Conservation (phyloP, 1,140 invertebrate genomes). For the Heliconius himera region DNA sequence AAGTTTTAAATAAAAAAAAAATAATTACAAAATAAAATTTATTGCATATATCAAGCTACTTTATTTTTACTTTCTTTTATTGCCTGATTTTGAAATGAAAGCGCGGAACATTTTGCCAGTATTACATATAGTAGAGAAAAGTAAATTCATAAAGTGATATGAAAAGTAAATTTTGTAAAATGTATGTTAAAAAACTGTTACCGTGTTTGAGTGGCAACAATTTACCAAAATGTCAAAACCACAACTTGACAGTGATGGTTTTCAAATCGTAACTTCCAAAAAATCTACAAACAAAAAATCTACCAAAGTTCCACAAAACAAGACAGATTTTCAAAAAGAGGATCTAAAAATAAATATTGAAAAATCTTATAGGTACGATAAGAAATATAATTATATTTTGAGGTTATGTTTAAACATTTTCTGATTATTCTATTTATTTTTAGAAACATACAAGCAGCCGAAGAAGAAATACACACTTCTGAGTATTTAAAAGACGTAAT, state of each 20-base stretch:
- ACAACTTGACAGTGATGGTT: constrained; percentile 66
- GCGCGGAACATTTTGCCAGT: too few species aligned
- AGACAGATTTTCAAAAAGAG: constrained; percentile 47
- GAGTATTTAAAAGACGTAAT: constrained; percentile 72
- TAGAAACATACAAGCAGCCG: constrained; percentile 76
- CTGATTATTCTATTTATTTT: constrained; percentile 50
- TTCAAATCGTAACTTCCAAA: constrained; percentile 68
- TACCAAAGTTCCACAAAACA: constrained; percentile 51
- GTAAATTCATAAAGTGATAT: too few species aligned
- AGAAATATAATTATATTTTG: background rate
- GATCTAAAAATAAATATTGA: constrained; percentile 40
- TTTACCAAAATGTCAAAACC: constrained; percentile 55
- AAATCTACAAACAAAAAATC: constrained; percentile 60
- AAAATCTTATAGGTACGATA: background rate
- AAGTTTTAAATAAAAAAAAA: too few species aligned
- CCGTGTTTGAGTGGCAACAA: background rate
- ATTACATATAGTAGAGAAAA: too few species aligned
- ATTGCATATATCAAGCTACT: too few species aligned
- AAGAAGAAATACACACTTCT: constrained; percentile 75
- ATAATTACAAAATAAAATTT: too few species aligned
- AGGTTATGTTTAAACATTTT: background rate
- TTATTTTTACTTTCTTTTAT: too few species aligned
- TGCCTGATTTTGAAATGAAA: too few species aligned
- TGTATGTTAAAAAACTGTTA: too few species aligned
- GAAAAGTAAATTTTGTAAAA: too few species aligned